Conservation (phyloP, 2,888 invertebrate species). For the Scaptomyza tumidula region DNA sequence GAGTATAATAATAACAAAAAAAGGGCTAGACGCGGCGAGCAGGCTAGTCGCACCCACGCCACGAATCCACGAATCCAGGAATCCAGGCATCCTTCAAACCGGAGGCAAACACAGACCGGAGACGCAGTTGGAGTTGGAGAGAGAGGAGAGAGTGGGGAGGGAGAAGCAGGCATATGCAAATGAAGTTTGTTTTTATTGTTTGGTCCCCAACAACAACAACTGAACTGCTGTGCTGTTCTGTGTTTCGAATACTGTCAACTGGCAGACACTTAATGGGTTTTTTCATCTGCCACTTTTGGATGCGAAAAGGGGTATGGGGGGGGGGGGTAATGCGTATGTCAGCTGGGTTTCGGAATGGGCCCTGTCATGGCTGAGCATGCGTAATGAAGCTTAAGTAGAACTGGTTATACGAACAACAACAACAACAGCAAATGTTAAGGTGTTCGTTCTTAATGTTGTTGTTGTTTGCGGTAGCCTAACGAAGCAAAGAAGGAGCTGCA, state of each 20-base stretch:
- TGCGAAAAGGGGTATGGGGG: not conserved
- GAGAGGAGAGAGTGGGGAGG: not conserved
- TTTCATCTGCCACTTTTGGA: conserved; percentile 53
- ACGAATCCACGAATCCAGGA: conserved; percentile 33
- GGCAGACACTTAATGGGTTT: conserved; percentile 76
- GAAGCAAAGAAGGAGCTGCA: conserved; percentile 30
- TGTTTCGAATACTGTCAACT: conserved; percentile 68
- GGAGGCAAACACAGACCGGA: conserved; percentile 20
- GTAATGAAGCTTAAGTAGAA: conserved; percentile 78
- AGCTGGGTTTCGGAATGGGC: conserved; percentile 48
- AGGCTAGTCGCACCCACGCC: conserved; percentile 69
- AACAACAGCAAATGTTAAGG: conserved; percentile 10
- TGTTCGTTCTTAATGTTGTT: not conserved
- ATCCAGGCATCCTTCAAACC: conserved; percentile 66
- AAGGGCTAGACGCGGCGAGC: conserved; percentile 59
- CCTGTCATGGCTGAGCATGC: conserved; percentile 76
- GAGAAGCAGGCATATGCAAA: conserved; percentile 59
- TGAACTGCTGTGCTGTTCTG: conserved; percentile 10
- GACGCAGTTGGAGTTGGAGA: too few species aligned
- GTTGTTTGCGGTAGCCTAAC: conserved; percentile 39
- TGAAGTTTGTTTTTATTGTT: conserved; percentile 72
- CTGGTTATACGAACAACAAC: conserved; percentile 59
- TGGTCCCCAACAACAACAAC: conserved; percentile 31
- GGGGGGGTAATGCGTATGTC: conserved; percentile 30
- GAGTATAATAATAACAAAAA: conserved; percentile 63